A percentile compares a stretch with the other conserved stretches of the same genome.
These are phyloP conservation scores for Ciconia boyciana DNA, from an alignment of 2,113 vertebrate species.

Conservation along the genomic window DNA sequence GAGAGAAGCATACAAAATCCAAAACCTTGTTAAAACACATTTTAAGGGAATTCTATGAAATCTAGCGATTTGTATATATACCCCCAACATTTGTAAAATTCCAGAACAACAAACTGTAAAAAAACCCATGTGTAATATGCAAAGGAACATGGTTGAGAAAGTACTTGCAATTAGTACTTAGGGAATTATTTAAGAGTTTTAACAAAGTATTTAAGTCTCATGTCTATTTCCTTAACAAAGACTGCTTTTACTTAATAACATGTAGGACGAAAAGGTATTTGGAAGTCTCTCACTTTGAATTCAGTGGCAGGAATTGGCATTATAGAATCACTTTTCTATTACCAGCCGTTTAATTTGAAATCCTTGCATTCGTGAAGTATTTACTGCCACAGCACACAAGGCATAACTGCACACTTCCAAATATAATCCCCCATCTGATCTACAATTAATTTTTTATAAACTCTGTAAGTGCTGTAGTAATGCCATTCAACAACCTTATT, in stretches of 20 bases:
- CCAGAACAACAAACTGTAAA: neutral
- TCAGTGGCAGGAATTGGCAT: neutral
- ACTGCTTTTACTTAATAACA: neutral
- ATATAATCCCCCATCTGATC: conserved; percentile 27
- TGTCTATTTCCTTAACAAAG: conserved; percentile 5
- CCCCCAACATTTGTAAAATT: neutral
- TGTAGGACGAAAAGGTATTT: neutral
- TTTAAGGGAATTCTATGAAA: neutral
- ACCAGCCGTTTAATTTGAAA: conserved; percentile 13
- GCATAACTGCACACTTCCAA: neutral
- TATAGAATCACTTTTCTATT: neutral
- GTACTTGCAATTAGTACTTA: neutral
- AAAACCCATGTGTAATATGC: neutral
- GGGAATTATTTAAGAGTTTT: neutral
- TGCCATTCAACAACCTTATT: neutral
- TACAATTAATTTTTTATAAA: conserved; percentile 36
- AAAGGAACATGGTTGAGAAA: neutral
- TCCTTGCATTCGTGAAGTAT: conserved; percentile 1
- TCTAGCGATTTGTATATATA: neutral
- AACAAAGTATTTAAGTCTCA: neutral
- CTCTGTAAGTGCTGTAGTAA: neutral
- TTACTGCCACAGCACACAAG: conserved; percentile 13
- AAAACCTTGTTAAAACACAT: neutral
- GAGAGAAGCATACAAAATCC: neutral
- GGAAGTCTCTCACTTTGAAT: neutral